Conservation (phyloP, 2,113 vertebrate species). For the Gavialis gangeticus region DNA sequence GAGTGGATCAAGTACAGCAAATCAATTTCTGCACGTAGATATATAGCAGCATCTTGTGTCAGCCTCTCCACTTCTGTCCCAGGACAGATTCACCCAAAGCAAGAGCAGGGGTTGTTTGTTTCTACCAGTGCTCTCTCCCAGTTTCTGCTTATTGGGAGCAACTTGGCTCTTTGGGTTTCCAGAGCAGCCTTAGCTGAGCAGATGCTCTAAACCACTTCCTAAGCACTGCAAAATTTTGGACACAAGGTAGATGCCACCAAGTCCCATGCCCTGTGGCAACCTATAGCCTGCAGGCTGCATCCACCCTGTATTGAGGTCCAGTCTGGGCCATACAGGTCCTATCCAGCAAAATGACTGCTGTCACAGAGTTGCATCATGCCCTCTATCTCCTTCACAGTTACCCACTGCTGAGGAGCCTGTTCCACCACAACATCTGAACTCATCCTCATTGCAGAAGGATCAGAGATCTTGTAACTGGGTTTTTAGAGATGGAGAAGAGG, state of each 20-base stretch:
- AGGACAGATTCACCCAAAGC: background rate
- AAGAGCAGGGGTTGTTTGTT: background rate
- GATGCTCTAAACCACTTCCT: background rate
- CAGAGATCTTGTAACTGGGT: too few species aligned
- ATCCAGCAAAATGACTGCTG: background rate
- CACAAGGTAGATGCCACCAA: too few species aligned
- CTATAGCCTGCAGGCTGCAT: too few species aligned
- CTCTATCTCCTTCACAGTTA: background rate
- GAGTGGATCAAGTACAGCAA: too few species aligned
- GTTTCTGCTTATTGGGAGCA: background rate
- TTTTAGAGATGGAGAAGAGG: too few species aligned
- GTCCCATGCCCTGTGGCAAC: too few species aligned
- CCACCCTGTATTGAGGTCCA: too few species aligned
- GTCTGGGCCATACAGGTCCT: too few species aligned
- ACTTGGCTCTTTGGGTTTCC: background rate
- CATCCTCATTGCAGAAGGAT: too few species aligned
- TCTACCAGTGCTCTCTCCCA: background rate
- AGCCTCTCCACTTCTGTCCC: background rate
- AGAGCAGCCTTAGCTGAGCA: background rate
- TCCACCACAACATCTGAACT: background rate
- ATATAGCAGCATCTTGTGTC: background rate
- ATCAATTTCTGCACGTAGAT: background rate
- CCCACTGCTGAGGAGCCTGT: accelerated
- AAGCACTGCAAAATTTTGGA: too few species aligned
- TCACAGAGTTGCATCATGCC: background rate